Evolutionary conservation across 2,888 invertebrate species (phyloP), one percentile per base, ranked within the genome.

Genomic region (Leptothorax acervorum): DNA sequence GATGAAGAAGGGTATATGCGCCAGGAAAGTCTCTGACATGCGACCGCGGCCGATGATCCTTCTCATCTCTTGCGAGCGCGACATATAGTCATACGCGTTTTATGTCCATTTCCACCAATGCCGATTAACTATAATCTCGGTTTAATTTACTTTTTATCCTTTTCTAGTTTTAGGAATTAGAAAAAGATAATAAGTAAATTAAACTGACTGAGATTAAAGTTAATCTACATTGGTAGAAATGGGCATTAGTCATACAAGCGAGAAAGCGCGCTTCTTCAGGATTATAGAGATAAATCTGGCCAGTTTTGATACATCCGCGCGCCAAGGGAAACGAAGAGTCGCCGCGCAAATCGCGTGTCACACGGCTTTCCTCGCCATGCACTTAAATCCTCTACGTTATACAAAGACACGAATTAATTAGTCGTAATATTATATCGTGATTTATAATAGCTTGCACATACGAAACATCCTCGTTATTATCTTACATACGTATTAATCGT

Each of bases 401-500:
- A 91, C 84, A 91, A 88, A 90, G 88, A 92, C 87, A 89, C 87
- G 89, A 91, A 91, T 92, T 91, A 91, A 92, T 66, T 89, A 89
- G 39, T 86, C 90, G 89, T 90, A 90, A 90, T 89, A 88, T 90
- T 91, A 90, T 88, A 88, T 87, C 84, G 84, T 87, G 85, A 82
- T 89, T 90, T 45, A 39, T 86, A 89, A 39, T 86, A 89, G 88
- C 86, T 90, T 89, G 86, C 42, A 60, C 90, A 91, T 87, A 90
- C 86, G 88, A 89, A 87, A 90, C 85, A 87, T 86, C 83, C 83
- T 85, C 84, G 18, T 85, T 83, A 82, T 85, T 84, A 87, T 85
- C 83, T 89, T 85, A 86, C 91, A 91, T 88, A 90, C 90, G 88
- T 85, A 87, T 85, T 76, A 39, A 87, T 88, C 79, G 53, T 88